Conservation (phyloP, 2,888 invertebrate species). For the Diadegma fenestrale region DNA sequence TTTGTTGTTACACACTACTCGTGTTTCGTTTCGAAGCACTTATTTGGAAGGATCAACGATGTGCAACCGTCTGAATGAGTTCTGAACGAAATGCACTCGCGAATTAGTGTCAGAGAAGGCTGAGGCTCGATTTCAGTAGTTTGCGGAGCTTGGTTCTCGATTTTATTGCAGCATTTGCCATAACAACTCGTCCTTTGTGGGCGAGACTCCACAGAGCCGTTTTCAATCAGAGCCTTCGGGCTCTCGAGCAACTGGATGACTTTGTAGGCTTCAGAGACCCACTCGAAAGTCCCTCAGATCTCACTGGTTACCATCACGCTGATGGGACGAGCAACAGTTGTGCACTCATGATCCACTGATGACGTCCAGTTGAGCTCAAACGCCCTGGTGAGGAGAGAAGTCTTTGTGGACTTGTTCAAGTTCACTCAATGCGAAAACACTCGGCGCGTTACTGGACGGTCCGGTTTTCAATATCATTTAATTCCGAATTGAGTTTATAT, state of each 20-base stretch:
- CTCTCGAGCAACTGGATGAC: neutral
- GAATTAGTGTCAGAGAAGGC: neutral
- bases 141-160: neutral
- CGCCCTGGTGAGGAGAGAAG: neutral
- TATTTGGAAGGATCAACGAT: constrained; percentile 47
- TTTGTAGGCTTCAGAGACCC: neutral
- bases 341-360: neutral
- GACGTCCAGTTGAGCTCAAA: neutral
- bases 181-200: neutral
- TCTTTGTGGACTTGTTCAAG: neutral
- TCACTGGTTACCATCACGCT: neutral
- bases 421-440: constrained; percentile 22
- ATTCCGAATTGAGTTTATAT: neutral
- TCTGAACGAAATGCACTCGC: constrained; percentile 10
- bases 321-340: neutral
- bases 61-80: neutral
- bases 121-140: neutral
- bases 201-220: neutral
- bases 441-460: neutral
- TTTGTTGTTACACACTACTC: constrained; percentile 45
- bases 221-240: neutral
- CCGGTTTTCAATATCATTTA: constrained; percentile 9
- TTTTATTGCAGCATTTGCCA: neutral
- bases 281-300: neutral
- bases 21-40: constrained; percentile 32